Evolutionary conservation across 2,113 vertebrate genomes (phyloP), one percentile per base, ranked within the genome.

Genomic region (Zootoca vivipara): DNA sequence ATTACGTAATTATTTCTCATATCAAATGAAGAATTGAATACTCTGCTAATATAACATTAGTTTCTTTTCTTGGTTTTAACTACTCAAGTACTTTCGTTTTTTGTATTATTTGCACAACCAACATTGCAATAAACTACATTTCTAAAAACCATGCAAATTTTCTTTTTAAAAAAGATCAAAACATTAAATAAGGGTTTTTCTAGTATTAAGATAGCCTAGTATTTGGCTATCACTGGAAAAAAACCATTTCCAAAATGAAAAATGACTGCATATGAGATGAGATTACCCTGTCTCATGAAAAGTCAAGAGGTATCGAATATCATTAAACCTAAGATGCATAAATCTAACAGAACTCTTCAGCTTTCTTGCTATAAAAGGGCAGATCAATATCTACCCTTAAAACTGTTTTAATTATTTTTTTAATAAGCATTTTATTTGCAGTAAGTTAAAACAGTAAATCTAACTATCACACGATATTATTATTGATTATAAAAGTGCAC

Each of bases 391-490:
- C 28, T 74, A 40, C 1, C 84, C 28, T 1, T 0, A 82, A 85
- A 33, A 67, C 2, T n/a, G 18, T 78, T 33, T 70, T 89, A 83
- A 80, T 64, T 83, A 87, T n/a, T 78, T 26, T 30, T 58, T 86
- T 85, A 78, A 79, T 74, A 72, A 5, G 56, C 87, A 3, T 82
- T 78, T 1, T 6, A 85, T 58, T 89, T 90, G 77, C 75, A 69
- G 80, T 91, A 78, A 92, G 28, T 83, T 85, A 46, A 72, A 38
- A 38, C 88, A 77, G 78, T 87, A 83, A 87, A 78, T 77, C 82
- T 92, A 91, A 92, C 35, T 62, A 70, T 81, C 74, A 90, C 80
- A 18, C 79, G 35, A 83, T 78, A 58, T 46, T 46, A 46, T 46
- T 56, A 80, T 79, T 86, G 86, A 42, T 58, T 62, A 20, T 62